These are phyloP conservation scores for Stegodyphus mimosarum DNA, from an alignment of 1,140 invertebrate species.

Conservation along the genomic window DNA sequence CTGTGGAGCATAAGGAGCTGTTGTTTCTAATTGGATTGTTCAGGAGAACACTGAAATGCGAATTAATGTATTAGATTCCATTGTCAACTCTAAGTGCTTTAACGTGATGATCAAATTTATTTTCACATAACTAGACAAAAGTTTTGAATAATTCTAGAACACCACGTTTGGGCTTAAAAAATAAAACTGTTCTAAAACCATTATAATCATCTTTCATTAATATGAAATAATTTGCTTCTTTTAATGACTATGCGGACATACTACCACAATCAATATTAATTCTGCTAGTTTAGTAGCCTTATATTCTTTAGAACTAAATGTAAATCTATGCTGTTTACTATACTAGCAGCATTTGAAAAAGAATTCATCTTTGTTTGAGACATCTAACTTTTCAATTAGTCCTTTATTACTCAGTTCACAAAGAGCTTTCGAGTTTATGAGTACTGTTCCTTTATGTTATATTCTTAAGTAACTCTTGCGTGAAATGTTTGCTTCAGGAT, in stretches of 20 bases:
- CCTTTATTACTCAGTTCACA: constrained; percentile 19
- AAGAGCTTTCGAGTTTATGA: constrained; percentile 24
- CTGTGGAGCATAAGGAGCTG: constrained; percentile 26
- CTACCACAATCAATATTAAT: constrained; percentile 65
- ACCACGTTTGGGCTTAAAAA: constrained; percentile 67
- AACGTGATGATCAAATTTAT: constrained; percentile 65
- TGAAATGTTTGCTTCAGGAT: constrained; percentile 10
- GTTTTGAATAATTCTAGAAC: constrained; percentile 61
- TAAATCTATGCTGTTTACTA: neutral
- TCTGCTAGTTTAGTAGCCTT: constrained; percentile 59
- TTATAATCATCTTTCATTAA: constrained; percentile 68
- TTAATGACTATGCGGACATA: constrained; percentile 64
- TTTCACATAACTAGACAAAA: constrained; percentile 23
- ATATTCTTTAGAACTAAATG: neutral
- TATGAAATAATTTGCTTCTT: constrained; percentile 66
- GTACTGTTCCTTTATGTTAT: constrained; percentile 39
- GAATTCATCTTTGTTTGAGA: neutral
- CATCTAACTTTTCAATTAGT: constrained; percentile 18
- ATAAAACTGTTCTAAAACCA: constrained; percentile 66
- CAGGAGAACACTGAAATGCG: constrained; percentile 14
- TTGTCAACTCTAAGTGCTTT: constrained; percentile 68
- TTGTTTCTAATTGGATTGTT: constrained; percentile 17
- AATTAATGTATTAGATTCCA: constrained; percentile 68
- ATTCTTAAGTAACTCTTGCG: constrained; percentile 8
- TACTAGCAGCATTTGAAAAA: constrained; percentile 24